These are phyloP conservation scores for Myioborus melanocephalus DNA, from an alignment of 2,797 vertebrate species.

Conservation along the genomic window DNA sequence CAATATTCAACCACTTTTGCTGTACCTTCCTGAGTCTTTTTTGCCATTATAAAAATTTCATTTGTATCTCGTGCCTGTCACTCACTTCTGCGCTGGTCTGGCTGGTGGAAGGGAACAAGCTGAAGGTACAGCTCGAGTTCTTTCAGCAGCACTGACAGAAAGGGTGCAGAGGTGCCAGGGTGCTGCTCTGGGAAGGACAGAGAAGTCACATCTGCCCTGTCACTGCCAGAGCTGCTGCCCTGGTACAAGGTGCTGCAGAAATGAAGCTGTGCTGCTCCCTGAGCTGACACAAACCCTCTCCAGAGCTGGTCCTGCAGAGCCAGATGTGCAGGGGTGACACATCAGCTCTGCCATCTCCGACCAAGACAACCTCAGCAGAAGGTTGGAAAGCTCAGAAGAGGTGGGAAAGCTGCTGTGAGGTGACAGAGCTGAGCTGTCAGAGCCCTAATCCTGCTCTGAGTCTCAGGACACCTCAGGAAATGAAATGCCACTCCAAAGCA, in stretches of 20 bases:
- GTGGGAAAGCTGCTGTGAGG: neutral
- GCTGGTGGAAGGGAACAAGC: neutral
- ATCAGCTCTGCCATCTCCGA: neutral
- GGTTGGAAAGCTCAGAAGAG: neutral
- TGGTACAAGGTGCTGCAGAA: neutral
- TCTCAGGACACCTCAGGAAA: neutral
- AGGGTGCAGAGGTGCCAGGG: neutral
- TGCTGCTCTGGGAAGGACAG: neutral
- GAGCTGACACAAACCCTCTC: neutral
- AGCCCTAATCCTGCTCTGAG: neutral
- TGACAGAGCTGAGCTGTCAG: neutral
- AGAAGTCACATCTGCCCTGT: neutral
- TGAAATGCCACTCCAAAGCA: neutral
- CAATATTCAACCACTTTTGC: neutral
- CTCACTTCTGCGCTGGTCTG: neutral
- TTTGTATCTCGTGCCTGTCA: neutral
- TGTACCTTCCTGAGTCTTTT: neutral
- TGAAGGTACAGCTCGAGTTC: neutral
- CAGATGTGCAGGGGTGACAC: accelerated
- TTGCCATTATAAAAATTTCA: neutral
- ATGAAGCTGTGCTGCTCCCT: neutral
- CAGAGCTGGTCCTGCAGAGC: neutral
- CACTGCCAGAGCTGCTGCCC: neutral
- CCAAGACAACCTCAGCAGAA: neutral
- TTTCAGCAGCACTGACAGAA: neutral